Evolutionary conservation across 1,140 invertebrate species (phyloP), one percentile per base, ranked within the genome.

Genomic region (Zaprionus inermis): DNA sequence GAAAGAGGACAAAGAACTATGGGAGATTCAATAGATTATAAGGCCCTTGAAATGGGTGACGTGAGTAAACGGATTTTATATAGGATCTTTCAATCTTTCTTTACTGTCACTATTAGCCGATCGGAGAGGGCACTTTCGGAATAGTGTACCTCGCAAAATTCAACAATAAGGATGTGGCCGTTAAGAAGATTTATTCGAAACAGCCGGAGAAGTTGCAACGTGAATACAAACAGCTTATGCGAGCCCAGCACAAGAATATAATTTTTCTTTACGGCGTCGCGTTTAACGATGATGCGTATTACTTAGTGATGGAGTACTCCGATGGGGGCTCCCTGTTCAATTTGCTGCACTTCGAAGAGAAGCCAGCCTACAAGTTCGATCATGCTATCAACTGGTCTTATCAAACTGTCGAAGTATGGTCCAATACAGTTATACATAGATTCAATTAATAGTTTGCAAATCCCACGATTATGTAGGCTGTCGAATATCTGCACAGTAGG

Each of bases 271-370:
- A 71, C 36, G 67, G 68, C 14, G 20, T 51, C 12, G 12, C 68
- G 1, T n/a, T 49, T 0, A 1, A 55, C 7, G 2, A 55, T 0
- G 2, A 46, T 10, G 46, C 0, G 0, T 1, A 57, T 9, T 76
- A 65, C 18, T 30, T 76, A n/a, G 49, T 76, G 34, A 76, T 76
- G 72, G 72, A 76, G 44, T 72, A 65, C 20, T 30, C 30, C 20
- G 72, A 76, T 22, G 68, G 68, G 1, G 72, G 68, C 14, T 59
- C 59, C 3, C 12, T 76, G 0, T 6, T 20, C 2, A 12, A 46
- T 1, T 54, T 76, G 3, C 10, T 76, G 30, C 36, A 72, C 20
- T 20, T 0, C 10, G 9, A 30, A 30, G 16, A 28, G 1, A 10
- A 30, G 1, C 9, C 4, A 9, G 28, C 22, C 0, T 76, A 72